Base-by-base conservation (phyloP, 2,797 vertebrate species). In the Nasua narica region DNA sequence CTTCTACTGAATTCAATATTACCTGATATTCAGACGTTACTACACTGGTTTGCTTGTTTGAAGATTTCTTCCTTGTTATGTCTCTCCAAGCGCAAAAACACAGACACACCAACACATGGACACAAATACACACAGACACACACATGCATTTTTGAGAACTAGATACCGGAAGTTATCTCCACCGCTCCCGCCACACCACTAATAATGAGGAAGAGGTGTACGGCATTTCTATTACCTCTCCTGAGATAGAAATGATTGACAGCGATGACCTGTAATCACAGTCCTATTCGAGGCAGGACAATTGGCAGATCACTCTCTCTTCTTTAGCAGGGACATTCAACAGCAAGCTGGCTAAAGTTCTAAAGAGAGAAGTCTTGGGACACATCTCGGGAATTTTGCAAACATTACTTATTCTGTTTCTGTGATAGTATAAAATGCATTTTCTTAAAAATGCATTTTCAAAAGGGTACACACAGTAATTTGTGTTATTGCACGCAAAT, bases 21-120 rank as follows among this genome's bases (percentile, higher is more conserved):
- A 76, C 3, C 10, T 13, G 67, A 10, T 62, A 90, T n/a, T 90
- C 29, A 92, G 70, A 81, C 7, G 0, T 60, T 74, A 65, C 29
- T 60, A 35, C 6, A 3, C 43, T 82, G 82, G 2, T 77, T 92
- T 96, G 9, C 88, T 37, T 85, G 18, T 83, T 88, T 62, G 40
- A 58, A 94, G 35, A 87, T 35, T 62, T 95, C 35, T 95, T 93
- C 54, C n/a, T 85, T 62, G 50, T 88, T n/a, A 56, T 52, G 43
- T 93, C 35, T 93, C 40, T 87, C 76, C 43, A 67, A 81, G 48
- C 52, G 67, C 58, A 65, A 65, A 87, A 27, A 89, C 14, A 48
- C 0, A 81, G 19, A 84, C 37, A 83, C 15, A 40, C 25, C 78
- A 16, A 62, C 27, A n/a, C 2, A 46, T 18, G 58, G 56, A 52